A percentile compares a stretch with the other conserved stretches of the same genome.
These are phyloP conservation scores for Beroe forskalii DNA, from an alignment of 37 sponge, comb jelly and placozoan genomes.

Conservation along the genomic window DNA sequence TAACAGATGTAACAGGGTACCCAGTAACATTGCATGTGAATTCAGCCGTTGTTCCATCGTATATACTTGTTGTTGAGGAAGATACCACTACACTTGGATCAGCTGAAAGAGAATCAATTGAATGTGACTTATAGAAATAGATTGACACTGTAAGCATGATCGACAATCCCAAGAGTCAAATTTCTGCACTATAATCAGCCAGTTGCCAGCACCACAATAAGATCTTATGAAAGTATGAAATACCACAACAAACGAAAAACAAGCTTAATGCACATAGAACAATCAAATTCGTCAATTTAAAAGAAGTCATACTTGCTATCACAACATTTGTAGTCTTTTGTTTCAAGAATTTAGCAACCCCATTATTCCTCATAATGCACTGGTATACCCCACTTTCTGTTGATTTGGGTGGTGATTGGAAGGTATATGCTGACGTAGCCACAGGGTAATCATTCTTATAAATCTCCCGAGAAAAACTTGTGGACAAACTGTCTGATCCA, in stretches of 20 bases:
- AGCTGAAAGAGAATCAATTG: background rate
- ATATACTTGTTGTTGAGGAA: background rate
- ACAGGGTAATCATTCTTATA: background rate
- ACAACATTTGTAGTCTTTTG: constrained; percentile 20
- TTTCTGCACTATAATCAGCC: too few relatives aligned
- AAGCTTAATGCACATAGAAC: too few relatives aligned
- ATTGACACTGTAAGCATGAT: too few relatives aligned
- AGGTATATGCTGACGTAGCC: background rate
- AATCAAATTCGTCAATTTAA: too few relatives aligned
- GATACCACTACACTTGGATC: background rate
- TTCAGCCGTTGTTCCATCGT: background rate
- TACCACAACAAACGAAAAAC: too few relatives aligned
- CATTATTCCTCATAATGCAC: background rate
- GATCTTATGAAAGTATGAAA: too few relatives aligned
- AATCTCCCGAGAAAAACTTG: background rate
- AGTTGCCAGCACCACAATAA: too few relatives aligned
- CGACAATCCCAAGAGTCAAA: too few relatives aligned
- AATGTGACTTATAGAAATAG: too few relatives aligned
- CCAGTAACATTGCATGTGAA: constrained; percentile 23
- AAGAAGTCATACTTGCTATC: background rate
- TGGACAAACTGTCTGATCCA: background rate
- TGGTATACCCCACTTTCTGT: constrained; percentile 12
- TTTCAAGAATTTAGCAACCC: background rate
- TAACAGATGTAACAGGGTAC: constrained; percentile 19
- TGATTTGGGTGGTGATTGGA: background rate